Conservation (phyloP, 2,113 vertebrate species). For the Puma concolor region DNA sequence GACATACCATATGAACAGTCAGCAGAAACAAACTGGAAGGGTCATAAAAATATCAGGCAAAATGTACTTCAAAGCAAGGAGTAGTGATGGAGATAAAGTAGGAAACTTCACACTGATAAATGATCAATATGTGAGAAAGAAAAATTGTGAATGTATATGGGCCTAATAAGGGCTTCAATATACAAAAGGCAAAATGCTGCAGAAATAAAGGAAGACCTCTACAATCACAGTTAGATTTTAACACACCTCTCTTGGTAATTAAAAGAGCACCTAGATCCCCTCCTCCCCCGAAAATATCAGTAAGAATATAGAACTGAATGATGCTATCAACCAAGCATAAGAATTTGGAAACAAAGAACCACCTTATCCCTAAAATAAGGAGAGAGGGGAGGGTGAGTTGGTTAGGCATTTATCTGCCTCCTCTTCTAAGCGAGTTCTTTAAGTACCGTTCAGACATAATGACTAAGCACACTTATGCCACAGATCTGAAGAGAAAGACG, state of each 20-base stretch:
- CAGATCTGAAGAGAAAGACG: not conserved
- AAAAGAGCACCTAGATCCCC: not conserved
- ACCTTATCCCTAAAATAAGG: not conserved
- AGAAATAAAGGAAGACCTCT: not conserved
- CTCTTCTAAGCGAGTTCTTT: conserved; percentile 13
- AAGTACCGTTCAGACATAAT: not conserved
- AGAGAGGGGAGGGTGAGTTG: not conserved
- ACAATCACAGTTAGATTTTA: not conserved
- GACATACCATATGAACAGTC: not conserved
- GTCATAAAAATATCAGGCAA: not conserved
- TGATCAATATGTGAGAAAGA: not conserved
- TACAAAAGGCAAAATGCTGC: not conserved
- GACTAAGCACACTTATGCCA: not conserved
- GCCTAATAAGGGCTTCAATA: not conserved
- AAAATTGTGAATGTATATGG: not conserved
- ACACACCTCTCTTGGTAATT: not conserved
- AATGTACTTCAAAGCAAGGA: not conserved
- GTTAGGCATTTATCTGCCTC: not conserved
- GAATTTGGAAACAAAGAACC: not conserved
- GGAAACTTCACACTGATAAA: not conserved
- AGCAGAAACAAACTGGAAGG: not conserved
- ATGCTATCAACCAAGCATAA: not conserved
- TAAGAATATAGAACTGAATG: not conserved
- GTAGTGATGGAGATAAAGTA: not conserved
- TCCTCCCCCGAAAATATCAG: not conserved